phyloP scores from a whole-genome alignment of 2,888 invertebrate genomes.

The Ecdyonurus torrentis region DNA sequence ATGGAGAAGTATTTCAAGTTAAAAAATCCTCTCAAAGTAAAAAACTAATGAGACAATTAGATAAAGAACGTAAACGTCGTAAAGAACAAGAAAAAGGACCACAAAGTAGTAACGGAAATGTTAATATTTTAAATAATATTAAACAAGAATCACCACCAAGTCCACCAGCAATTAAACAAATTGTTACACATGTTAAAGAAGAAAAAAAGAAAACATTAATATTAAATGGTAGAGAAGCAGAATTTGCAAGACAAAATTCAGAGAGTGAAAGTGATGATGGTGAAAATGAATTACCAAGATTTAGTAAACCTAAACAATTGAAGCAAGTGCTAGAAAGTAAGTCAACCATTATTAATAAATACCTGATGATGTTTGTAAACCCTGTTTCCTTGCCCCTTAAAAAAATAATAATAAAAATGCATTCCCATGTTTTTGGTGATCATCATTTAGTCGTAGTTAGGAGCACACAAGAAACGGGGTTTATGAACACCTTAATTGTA shows the following conservation, averaged over 20 bases:
- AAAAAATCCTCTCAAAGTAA: constrained; percentile 91
- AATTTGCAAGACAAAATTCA: constrained; percentile 57
- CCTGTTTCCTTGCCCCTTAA: too few relatives aligned
- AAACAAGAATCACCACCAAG: not conserved
- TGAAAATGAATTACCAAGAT: constrained; percentile 30
- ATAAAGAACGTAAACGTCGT: constrained; percentile 52
- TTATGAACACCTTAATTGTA: too few relatives aligned
- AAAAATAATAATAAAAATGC: too few relatives aligned
- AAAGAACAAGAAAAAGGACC: constrained; percentile 20
- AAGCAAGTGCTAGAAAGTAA: constrained; percentile 60
- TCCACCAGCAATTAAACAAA: not conserved
- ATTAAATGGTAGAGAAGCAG: constrained; percentile 62
- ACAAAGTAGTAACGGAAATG: not conserved
- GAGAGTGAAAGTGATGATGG: constrained; percentile 38
- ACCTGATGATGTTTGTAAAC: too few relatives aligned
- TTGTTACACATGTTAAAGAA: constrained; percentile 20
- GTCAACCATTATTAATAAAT: too few relatives aligned
- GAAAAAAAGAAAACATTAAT: constrained; percentile 32
- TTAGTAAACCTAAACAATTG: constrained; percentile 50
- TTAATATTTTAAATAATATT: too few relatives aligned
- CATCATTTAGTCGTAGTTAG: too few relatives aligned
- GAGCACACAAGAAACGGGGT: too few relatives aligned
- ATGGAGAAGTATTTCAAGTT: constrained; percentile 81
- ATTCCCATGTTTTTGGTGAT: too few relatives aligned
- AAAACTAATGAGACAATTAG: constrained; percentile 66